Evolutionary conservation across 2,797 vertebrate genomes (phyloP).

Genomic region (Pseudocheirus occidentalis): DNA sequence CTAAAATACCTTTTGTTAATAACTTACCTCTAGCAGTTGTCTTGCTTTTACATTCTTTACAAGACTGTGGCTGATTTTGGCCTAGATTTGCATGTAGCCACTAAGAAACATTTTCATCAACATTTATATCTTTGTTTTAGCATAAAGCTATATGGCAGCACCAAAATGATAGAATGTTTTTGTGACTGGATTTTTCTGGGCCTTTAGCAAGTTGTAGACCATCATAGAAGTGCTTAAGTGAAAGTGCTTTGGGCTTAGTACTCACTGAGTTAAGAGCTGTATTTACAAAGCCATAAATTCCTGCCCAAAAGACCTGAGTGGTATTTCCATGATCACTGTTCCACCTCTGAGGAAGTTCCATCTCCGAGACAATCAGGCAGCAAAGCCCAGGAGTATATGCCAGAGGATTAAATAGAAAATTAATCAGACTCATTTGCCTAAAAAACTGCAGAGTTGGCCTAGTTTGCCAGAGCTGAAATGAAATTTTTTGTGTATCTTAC

Average conservation of each 20-base stretch:
- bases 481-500: neutral
- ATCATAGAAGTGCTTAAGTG: neutral
- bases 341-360: neutral
- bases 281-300: neutral
- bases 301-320: neutral
- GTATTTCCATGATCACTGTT: neutral
- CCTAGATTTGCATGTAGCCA: slow-evolving; percentile 33
- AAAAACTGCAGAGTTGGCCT: neutral
- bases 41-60: slow-evolving; percentile 25
- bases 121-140: slow-evolving; percentile 29
- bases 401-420: neutral
- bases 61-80: slow-evolving; percentile 35
- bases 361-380: neutral
- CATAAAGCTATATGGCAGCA: neutral
- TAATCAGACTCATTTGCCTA: neutral
- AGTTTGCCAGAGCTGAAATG: neutral
- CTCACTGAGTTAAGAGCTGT: neutral
- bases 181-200: neutral
- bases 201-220: neutral
- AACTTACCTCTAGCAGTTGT: neutral
- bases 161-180: neutral
- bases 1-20: slow-evolving; percentile 43
- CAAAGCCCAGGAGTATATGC: neutral
- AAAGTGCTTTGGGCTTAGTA: neutral
- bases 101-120: slow-evolving; percentile 33